phyloP scores from a whole-genome alignment of 2,797 vertebrate species.

The Poeciliopsis presidionis region DNA sequence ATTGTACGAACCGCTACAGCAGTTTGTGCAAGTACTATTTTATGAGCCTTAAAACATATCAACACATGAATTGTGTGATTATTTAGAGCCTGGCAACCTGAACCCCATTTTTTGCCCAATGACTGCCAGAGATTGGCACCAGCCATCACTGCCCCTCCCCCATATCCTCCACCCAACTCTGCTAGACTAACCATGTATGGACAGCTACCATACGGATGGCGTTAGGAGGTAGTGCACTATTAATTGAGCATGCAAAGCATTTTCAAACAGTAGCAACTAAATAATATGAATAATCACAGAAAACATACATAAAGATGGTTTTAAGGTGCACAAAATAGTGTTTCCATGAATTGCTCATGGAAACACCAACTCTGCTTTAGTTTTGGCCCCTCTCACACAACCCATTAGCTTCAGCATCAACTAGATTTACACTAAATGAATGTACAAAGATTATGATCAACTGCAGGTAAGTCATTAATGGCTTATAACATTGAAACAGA shows the following conservation, averaged over 20 bases:
- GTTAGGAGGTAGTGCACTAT: background rate
- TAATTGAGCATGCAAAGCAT: background rate
- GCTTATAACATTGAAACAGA: background rate
- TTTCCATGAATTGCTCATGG: background rate
- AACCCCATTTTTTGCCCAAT: background rate
- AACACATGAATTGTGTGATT: background rate
- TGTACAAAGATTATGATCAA: background rate
- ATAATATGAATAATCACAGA: background rate
- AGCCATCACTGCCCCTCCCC: background rate
- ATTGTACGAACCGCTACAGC: background rate
- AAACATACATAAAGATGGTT: background rate
- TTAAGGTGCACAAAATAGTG: background rate
- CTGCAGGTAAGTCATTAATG: background rate
- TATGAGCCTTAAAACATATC: background rate
- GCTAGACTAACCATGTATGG: background rate
- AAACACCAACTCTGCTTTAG: background rate
- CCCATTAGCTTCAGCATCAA: background rate
- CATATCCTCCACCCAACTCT: background rate
- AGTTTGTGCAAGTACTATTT: background rate
- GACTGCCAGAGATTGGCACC: background rate
- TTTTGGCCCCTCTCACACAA: background rate
- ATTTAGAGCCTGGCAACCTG: background rate
- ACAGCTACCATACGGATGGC: background rate
- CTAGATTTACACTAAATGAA: background rate
- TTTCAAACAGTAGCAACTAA: background rate